Conservation (phyloP, 2,888 invertebrate genomes). For the Ophraella communa region DNA sequence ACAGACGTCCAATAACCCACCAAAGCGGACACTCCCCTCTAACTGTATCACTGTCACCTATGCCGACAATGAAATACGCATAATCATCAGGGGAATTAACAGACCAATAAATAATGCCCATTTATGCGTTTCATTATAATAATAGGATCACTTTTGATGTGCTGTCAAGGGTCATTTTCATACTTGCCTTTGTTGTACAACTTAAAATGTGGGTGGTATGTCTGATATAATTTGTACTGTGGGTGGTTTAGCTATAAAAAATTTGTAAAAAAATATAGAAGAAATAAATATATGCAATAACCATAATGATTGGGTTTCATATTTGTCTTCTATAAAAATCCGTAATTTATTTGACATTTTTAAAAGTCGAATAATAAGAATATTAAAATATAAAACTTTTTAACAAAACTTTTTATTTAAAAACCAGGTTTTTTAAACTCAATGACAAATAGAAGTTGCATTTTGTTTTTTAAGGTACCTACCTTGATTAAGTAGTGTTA, state of each 20-base stretch:
- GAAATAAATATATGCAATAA: too few relatives aligned
- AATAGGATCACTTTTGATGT: constrained; percentile 10
- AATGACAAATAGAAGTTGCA: too few relatives aligned
- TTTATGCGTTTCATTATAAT: constrained; percentile 21
- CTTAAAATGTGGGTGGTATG: constrained; percentile 6
- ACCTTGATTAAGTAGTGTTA: too few relatives aligned
- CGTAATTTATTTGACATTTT: too few relatives aligned
- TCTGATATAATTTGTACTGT: neutral
- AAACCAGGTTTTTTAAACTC: too few relatives aligned
- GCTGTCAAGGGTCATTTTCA: constrained; percentile 4
- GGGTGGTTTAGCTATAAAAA: neutral
- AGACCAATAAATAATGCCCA: constrained; percentile 32
- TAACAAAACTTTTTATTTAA: too few relatives aligned
- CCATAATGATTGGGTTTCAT: too few relatives aligned
- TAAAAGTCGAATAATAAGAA: too few relatives aligned
- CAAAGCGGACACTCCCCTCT: constrained; percentile 27
- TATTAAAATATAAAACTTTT: too few relatives aligned
- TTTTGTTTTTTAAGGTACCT: too few relatives aligned
- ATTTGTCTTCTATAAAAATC: too few relatives aligned
- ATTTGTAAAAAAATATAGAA: too few relatives aligned
- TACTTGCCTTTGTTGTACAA: neutral
- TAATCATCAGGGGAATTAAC: constrained; percentile 30
- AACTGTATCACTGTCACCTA: constrained; percentile 26
- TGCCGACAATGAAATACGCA: constrained; percentile 9
- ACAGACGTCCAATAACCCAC: constrained; percentile 2